These are phyloP conservation scores for Pantala flavescens DNA, from an alignment of 1,140 invertebrate species.

Conservation along the genomic window DNA sequence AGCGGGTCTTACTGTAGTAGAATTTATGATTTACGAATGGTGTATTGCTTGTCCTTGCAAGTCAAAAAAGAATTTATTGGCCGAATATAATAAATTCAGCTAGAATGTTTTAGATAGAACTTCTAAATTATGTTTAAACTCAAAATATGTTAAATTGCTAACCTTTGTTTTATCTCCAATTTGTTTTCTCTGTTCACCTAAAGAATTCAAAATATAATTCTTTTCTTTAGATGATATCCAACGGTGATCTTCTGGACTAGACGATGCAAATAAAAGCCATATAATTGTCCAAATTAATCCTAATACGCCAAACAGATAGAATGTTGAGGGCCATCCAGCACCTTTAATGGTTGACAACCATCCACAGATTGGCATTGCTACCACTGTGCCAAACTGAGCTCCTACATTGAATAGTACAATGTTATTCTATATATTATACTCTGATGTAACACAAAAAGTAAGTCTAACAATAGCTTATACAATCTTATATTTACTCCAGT, in stretches of 20 bases:
- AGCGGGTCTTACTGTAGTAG: no score
- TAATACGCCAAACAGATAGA: slow-evolving; percentile 70
- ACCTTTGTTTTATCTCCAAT: background rate
- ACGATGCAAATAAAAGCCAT: slow-evolving; percentile 52
- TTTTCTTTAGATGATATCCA: slow-evolving; percentile 48
- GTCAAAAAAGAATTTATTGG: no score
- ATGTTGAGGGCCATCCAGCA: slow-evolving; percentile 61
- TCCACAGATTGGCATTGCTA: slow-evolving; percentile 60
- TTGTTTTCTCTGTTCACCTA: slow-evolving; percentile 29
- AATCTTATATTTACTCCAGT: no score
- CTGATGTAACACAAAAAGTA: no score
- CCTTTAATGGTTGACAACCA: slow-evolving; percentile 46
- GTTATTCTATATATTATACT: no score
- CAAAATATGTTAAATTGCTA: no score
- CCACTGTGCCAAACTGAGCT: slow-evolving; percentile 65
- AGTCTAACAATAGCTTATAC: no score
- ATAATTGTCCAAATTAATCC: slow-evolving; percentile 49
- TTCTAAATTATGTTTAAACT: no score
- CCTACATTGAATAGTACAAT: slow-evolving; percentile 38
- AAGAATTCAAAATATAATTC: slow-evolving; percentile 48
- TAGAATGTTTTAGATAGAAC: no score
- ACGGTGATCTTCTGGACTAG: slow-evolving; percentile 49
- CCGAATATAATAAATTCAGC: no score
- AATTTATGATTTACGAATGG: no score
- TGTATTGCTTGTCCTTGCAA: no score